Conservation (phyloP, 2,888 invertebrate genomes). For the Pandemis corylana region DNA sequence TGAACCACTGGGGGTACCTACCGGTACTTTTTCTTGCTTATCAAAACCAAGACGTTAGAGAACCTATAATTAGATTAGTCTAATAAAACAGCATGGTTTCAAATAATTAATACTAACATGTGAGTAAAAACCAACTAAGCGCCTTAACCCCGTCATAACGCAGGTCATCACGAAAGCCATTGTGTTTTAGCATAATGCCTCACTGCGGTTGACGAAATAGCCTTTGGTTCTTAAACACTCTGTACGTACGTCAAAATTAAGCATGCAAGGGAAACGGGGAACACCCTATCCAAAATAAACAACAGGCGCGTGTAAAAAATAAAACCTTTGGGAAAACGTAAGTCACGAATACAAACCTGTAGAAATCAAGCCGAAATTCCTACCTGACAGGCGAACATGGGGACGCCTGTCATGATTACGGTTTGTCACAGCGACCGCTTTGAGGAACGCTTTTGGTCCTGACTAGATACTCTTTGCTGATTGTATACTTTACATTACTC, state of each 20-base stretch:
- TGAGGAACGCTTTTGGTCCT: constrained; percentile 5
- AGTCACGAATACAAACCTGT: neutral
- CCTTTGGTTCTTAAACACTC: neutral
- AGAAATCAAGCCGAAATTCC: neutral
- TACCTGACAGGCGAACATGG: constrained; percentile 6
- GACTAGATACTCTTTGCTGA: constrained; percentile 9
- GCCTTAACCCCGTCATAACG: neutral
- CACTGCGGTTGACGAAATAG: neutral
- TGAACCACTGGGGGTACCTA: too few species aligned
- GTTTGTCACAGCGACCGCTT: neutral
- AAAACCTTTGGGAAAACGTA: neutral
- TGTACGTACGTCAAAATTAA: neutral
- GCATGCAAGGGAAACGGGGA: neutral
- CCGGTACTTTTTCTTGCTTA: too few species aligned
- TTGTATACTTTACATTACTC: neutral
- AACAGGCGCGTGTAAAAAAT: neutral
- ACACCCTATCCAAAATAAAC: neutral
- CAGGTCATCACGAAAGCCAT: too few species aligned
- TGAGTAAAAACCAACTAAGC: too few species aligned
- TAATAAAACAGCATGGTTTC: too few species aligned
- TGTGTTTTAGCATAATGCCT: neutral
- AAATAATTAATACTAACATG: too few species aligned
- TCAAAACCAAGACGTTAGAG: too few species aligned
- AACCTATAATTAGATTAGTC: too few species aligned
- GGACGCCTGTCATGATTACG: constrained; percentile 16